Evolutionary conservation across 2,113 vertebrate genomes (phyloP), one percentile per base, ranked within the genome.

Genomic region (Corydoras maculifer): DNA sequence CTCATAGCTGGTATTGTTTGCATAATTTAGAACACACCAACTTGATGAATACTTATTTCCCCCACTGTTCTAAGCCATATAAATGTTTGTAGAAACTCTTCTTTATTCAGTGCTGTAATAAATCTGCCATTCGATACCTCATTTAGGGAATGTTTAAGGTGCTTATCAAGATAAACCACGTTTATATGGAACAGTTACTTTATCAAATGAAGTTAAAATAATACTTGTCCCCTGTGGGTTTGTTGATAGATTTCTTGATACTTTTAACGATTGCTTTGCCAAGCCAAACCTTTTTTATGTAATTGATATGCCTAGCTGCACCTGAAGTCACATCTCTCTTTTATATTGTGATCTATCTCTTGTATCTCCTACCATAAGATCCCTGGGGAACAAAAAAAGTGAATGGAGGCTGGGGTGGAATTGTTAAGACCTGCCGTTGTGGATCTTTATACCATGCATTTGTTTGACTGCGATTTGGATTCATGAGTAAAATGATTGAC

Each of bases 401-500:
- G 76, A 80, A 55, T 58, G 48, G 54, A 65, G 43, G 62, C 18
- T 50, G 73, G 81, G 75, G 79, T 83, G 81, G 78, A 82, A 85
- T 70, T 66, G 67, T 53, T 76, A 68, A 79, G 84, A 82, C 78
- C 75, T 77, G 78, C 74, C 74, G 81, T 79, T 73, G 76, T 75
- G 84, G 77, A 81, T 79, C 85, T 82, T 75, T 75, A 53, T 65
- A 58, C 78, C 74, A 83, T 50, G 70, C 18, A 25, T 25, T 25
- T 75, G 73, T 79, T 78, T 75, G 82, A 86, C 84, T 84, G 82
- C 83, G 79, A 80, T 81, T 86, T 65, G 48, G 80, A 81, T 84
- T 83, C 84, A 87, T 86, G 82, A 86, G 81, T 79, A 51, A 71
- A 72, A 73, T 83, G 80, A 86, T 84, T 84, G 87, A 90, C 86